phyloP scores from a whole-genome alignment of 2,797 vertebrate species.

The Amblyraja radiata region DNA sequence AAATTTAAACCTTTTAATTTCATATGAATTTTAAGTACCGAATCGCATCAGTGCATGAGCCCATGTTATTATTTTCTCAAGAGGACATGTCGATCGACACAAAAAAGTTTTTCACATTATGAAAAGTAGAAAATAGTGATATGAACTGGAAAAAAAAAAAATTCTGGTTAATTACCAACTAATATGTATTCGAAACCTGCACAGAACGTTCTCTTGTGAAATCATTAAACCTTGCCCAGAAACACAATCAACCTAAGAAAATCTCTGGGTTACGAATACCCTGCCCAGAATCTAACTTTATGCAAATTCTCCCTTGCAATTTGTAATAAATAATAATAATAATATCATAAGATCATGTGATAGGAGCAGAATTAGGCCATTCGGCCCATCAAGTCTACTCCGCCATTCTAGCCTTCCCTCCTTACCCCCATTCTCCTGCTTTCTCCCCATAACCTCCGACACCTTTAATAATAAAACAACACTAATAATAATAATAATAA shows the following conservation, averaged over 20 bases:
- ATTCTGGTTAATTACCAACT: slow-evolving; percentile 6
- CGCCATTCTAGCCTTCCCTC: too few relatives aligned
- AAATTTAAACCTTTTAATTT: slow-evolving; percentile 88
- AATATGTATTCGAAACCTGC: slow-evolving; percentile 27
- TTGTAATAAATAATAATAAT: too few relatives aligned
- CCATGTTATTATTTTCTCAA: slow-evolving; percentile 54
- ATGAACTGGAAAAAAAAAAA: neutral
- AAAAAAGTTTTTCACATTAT: slow-evolving; percentile 48
- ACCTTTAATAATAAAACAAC: too few relatives aligned
- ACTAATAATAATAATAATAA: too few relatives aligned
- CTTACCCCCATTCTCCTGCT: too few relatives aligned
- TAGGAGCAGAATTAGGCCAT: too few relatives aligned
- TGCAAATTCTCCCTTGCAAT: too few relatives aligned
- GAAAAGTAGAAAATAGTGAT: neutral
- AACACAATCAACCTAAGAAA: neutral
- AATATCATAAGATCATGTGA: too few relatives aligned
- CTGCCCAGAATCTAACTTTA: too few relatives aligned
- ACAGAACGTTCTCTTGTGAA: neutral
- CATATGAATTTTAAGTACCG: slow-evolving; percentile 71
- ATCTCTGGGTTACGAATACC: too few relatives aligned
- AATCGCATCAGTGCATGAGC: slow-evolving; percentile 58
- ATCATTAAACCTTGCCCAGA: neutral
- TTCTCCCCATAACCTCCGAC: too few relatives aligned
- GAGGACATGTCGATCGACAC: slow-evolving; percentile 54
- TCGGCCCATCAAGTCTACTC: too few relatives aligned